Conservation (phyloP, 92 coral and sea anemone genomes). For the Actinernus sp. region DNA sequence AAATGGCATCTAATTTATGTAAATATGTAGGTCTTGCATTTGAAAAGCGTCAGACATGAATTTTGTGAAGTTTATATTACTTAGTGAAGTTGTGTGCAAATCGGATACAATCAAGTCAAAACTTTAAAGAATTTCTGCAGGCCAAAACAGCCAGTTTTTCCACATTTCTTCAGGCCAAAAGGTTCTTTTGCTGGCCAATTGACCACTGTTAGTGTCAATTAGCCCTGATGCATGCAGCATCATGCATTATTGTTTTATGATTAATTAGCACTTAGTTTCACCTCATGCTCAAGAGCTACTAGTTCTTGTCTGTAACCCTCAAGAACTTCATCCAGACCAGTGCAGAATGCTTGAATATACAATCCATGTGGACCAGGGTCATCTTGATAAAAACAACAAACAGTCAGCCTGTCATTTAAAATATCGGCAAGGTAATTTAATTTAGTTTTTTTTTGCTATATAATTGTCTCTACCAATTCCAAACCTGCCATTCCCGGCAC, state of each 20-base stretch:
- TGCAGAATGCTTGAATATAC: slow-evolving; percentile 95
- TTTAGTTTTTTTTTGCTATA: background rate
- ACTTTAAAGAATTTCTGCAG: too few species aligned
- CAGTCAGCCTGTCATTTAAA: slow-evolving; percentile 5
- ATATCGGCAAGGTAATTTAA: background rate
- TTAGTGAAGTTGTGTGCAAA: too few species aligned
- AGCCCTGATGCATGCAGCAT: background rate
- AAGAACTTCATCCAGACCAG: slow-evolving; percentile 92
- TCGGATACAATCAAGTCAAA: too few species aligned
- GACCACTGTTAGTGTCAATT: background rate
- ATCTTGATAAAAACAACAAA: too few species aligned
- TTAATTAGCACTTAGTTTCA: slow-evolving; percentile 9
- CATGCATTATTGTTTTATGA: background rate
- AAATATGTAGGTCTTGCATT: too few species aligned
- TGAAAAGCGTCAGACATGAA: too few species aligned
- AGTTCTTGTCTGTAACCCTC: slow-evolving; percentile 74
- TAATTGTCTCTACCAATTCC: slow-evolving; percentile 25
- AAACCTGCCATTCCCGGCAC: too few species aligned
- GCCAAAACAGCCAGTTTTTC: too few species aligned
- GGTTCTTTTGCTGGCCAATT: too few species aligned
- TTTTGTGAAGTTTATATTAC: too few species aligned
- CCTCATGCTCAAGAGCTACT: slow-evolving; percentile 85
- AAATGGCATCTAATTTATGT: too few species aligned
- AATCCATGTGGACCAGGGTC: slow-evolving; percentile 51
- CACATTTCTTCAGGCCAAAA: too few species aligned